Evolutionary conservation across 2,113 vertebrate species (phyloP), one percentile per base, ranked within the genome.

Genomic region (Nibea albiflora): DNA sequence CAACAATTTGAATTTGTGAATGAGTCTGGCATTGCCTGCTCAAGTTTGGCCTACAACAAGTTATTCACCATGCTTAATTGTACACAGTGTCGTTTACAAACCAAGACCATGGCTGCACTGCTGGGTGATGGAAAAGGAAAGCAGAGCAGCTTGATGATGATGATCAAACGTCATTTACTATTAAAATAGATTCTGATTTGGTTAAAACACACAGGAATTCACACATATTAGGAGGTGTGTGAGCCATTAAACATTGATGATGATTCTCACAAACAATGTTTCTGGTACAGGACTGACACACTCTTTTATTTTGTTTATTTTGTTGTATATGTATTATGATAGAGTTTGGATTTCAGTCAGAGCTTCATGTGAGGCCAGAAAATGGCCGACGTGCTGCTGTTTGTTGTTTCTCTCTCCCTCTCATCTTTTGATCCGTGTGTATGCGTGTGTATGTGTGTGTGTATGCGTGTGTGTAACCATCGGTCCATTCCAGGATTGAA

Each of bases 401-500:
- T 89, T 85, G 61, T 85, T 81, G 31, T 80, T 73, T 78, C 53
- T 58, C 69, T 58, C 47, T 73, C 53, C 52, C 49, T n/a, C 16
- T 78, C 67, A 73, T 81, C 74, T 70, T 85, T 78, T 88, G 79
- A 85, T 90, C 86, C 67, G 2, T 79, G 4, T 54, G 49, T 35
- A 52, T 42, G 50, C 19, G 44, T 78, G 17, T 35, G 64, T 54
- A n/a, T 54, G 56, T 57, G 24, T 28, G 58, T 24, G 62, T 28
- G 78, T 10, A 60, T 50, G 84, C 53, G 75, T 71, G 84, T 73
- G 26, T 53, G 49, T 22, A 24, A 31, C 35, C 61, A 53, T 61
- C 17, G 44, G 83, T 83, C 92, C 89, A 90, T 93, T 91, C 90
- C 89, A 90, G 90, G 91, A 92, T 88, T 92, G 88, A 92, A 90